Conservation (phyloP, 23 tunicate species). For the Trididemnum nubilum region DNA sequence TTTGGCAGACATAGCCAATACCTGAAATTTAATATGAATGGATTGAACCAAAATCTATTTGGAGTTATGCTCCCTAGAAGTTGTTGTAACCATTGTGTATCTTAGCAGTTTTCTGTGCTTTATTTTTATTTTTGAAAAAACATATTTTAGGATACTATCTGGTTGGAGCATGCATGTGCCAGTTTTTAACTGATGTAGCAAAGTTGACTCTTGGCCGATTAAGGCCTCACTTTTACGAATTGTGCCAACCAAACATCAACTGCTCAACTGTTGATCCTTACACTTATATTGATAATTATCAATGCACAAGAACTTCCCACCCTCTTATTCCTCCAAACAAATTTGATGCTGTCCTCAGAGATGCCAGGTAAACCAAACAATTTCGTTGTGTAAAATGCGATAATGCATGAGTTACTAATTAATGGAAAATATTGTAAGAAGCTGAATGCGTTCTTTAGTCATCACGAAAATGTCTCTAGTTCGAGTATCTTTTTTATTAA, state of each 20-base stretch:
- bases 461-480: too few species aligned
- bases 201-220: constrained; percentile 60
- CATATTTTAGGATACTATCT: constrained; percentile 59
- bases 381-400: neutral
- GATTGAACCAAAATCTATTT: too few species aligned
- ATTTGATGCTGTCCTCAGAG: constrained; percentile 23
- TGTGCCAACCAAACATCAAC: constrained; percentile 70
- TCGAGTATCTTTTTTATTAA: too few species aligned
- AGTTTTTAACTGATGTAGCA: constrained; percentile 64
- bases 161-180: constrained; percentile 66
- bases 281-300: constrained; percentile 60
- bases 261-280: constrained; percentile 58
- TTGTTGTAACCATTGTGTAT: too few species aligned
- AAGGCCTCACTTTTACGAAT: constrained; percentile 70
- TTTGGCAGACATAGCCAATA: too few species aligned
- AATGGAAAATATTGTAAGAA: too few species aligned
- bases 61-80: too few species aligned
- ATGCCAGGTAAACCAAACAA: constrained; percentile 42
- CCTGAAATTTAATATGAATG: too few species aligned
- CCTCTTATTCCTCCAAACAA: constrained; percentile 43
- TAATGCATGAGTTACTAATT: neutral
- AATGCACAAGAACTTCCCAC: constrained; percentile 61
- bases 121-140: too few species aligned
- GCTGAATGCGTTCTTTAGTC: too few species aligned
- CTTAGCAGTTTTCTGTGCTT: too few species aligned